Percentiles rank a stretch among this genome's conserved stretches.
Conservation (phyloP, 2,797 vertebrate genomes). For the Myiotriccus ornatus region DNA sequence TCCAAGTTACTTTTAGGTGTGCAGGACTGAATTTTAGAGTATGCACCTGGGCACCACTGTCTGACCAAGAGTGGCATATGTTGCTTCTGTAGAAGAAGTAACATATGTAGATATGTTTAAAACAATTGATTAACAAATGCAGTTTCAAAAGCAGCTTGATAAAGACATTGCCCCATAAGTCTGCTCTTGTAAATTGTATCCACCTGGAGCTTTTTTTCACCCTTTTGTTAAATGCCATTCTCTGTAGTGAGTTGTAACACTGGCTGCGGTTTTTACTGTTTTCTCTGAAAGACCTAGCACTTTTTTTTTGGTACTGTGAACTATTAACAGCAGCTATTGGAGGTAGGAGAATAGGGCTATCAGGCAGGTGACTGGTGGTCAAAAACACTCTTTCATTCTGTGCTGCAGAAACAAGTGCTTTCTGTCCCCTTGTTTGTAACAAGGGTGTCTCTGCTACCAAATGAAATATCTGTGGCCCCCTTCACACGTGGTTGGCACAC, state of each 20-base stretch:
- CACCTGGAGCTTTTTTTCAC: neutral
- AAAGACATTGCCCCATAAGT: neutral
- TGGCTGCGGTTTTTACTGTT: neutral
- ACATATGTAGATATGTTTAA: neutral
- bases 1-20: neutral
- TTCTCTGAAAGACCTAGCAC: neutral
- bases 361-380: neutral
- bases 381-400: neutral
- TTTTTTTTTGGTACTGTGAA: neutral
- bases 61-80: neutral
- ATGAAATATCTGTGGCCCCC: neutral
- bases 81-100: neutral
- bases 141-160: neutral
- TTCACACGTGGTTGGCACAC: rapidly evolving
- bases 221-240: neutral
- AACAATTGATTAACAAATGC: neutral
- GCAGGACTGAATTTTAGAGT: neutral
- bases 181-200: neutral
- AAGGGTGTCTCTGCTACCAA: neutral
- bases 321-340: neutral
- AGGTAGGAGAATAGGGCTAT: neutral
- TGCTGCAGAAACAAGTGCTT: neutral
- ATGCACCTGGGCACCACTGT: neutral
- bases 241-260: neutral
- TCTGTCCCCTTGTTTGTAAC: neutral